phyloP scores from a whole-genome alignment of 2,113 vertebrate species.

The Campylorhamphus procurvoides region DNA sequence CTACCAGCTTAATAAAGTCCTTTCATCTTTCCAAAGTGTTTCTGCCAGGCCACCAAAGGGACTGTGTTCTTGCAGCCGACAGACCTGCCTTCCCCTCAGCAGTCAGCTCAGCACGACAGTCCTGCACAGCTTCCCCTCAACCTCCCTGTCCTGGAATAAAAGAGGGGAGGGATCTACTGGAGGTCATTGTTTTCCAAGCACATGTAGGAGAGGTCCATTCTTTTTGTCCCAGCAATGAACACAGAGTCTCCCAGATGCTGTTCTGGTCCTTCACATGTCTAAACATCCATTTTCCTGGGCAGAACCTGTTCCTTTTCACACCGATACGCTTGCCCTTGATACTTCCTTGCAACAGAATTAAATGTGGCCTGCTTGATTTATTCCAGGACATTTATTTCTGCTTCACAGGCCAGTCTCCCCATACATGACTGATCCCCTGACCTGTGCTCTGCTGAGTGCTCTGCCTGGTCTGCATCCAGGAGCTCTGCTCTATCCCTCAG shows the following conservation, averaged over 20 bases:
- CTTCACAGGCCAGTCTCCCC: not conserved
- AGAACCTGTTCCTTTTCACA: not conserved
- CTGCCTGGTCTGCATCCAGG: not conserved
- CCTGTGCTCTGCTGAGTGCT: not conserved
- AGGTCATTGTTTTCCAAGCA: not conserved
- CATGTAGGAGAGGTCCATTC: not conserved
- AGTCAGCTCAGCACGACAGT: not conserved
- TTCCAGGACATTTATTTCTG: not conserved
- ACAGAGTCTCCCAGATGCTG: not conserved
- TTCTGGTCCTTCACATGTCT: not conserved
- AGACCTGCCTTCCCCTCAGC: not conserved
- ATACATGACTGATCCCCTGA: not conserved
- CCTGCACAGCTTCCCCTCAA: not conserved
- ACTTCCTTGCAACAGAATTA: not conserved
- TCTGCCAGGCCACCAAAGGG: not conserved
- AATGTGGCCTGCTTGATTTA: not conserved
- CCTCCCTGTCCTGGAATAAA: not conserved
- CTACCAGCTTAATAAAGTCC: not conserved
- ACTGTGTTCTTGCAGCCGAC: not conserved
- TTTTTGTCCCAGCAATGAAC: not conserved
- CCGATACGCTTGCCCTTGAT: not conserved
- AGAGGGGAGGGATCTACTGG: not conserved
- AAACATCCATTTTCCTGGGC: not conserved
- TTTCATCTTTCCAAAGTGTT: not conserved
- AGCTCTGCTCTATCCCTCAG: not conserved